Base-by-base conservation (phyloP, 2,888 invertebrate species). In the Gymnosoma rotundatum region DNA sequence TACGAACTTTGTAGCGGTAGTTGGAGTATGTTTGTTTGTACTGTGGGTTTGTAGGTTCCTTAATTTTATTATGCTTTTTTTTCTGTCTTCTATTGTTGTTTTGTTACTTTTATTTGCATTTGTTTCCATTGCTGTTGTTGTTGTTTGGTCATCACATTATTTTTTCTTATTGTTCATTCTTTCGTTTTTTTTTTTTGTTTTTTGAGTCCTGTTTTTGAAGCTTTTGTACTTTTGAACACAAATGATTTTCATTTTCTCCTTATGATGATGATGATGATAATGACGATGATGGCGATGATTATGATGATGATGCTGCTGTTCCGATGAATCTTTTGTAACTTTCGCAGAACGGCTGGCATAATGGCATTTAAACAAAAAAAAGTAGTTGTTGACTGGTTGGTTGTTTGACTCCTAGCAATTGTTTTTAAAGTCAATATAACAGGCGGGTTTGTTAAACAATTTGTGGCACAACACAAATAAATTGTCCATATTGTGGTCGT, bases 401-500 rank as follows among this genome's bases (percentile, higher is more conserved):
- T 45, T 38, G 50, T 16, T 66, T 54, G 21, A 66, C 67, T 72
- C 48, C 75, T 72, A 82, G 42, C 82, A 72, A 73, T 72, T 69
- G 20, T 32, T 32, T 2, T 32, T 32, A 32, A 81, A 78, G 78
- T 78, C 69, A 72, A 74, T 66, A 74, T 66, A 78, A 83, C 83
- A 74, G 86, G 84, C 84, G 83, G 79, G 79, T 66, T 80, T 76
- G 80, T 84, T 78, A 63, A 84, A 45, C 84, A 86, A 86, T 87
- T 87, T 86, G 87, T 83, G 88, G 87, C 86, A 86, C 72, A 87
- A 87, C 87, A 78, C 86, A 88, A 87, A 88, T 88, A 86, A 88
- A 88, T 87, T 87, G 87, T 87, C 86, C 88, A 87, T 87, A 88
- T 88, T 89, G 90, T 87, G 87, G 89, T 88, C 86, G 89, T 87